These are phyloP conservation scores for Eristalis arbustorum DNA, from an alignment of 2,888 invertebrate genomes.

Conservation along the genomic window DNA sequence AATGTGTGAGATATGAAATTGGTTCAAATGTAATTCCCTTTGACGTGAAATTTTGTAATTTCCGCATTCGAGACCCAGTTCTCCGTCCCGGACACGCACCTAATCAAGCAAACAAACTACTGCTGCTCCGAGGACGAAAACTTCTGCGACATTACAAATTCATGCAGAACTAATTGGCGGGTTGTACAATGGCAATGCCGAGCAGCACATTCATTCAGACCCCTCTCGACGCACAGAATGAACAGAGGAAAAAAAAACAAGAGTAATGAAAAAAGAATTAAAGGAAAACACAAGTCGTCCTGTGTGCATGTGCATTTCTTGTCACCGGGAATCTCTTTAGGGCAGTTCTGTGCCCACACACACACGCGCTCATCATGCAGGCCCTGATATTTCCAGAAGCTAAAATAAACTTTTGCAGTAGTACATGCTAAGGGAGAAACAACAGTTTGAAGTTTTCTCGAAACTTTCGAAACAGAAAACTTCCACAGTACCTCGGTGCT, in stretches of 20 bases:
- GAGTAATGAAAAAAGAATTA: not conserved
- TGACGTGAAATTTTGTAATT: not conserved
- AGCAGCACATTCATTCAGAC: conserved; percentile 23
- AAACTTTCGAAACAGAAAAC: conserved; percentile 58
- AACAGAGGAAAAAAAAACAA: not conserved
- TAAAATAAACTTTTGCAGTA: conserved; percentile 56
- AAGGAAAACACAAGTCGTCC: not conserved
- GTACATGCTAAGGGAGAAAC: conserved; percentile 49
- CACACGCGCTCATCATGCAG: not conserved
- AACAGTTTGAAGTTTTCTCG: conserved; percentile 65
- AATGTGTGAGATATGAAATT: not conserved
- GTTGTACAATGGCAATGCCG: conserved; percentile 38
- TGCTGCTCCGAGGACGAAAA: not conserved
- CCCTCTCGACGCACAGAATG: conserved; percentile 1
- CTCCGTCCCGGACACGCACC: not conserved
- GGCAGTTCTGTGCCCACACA: conserved; percentile 23
- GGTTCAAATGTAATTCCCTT: not conserved
- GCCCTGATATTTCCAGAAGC: conserved; percentile 36
- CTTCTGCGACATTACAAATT: conserved; percentile 53
- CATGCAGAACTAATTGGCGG: conserved; percentile 63
- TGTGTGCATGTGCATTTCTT: conserved; percentile 26
- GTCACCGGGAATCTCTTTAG: conserved; percentile 48
- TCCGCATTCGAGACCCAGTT: not conserved
- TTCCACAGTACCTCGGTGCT: conserved; percentile 34
- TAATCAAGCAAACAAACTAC: not conserved